phyloP scores from a whole-genome alignment of 1,140 invertebrate species.

The Cepaea nemoralis region DNA sequence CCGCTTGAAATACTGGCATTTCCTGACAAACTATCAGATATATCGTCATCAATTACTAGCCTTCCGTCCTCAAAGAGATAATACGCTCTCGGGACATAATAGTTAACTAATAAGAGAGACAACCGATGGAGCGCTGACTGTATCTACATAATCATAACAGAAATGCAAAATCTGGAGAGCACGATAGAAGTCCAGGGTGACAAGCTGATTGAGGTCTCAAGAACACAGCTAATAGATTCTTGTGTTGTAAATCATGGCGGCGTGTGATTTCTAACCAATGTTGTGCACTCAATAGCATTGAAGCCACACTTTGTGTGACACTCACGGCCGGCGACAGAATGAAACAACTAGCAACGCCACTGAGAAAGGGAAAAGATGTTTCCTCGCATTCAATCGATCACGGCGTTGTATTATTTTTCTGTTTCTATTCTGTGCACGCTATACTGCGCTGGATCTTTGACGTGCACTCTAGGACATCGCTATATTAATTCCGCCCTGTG shows the following conservation, averaged over 20 bases:
- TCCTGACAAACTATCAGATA: too few relatives aligned
- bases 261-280: constrained; percentile 6
- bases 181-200: background rate
- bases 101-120: too few relatives aligned
- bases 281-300: background rate
- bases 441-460: background rate
- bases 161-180: background rate
- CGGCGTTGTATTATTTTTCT: background rate
- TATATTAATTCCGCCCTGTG: constrained; percentile 8
- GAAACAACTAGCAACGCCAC: background rate
- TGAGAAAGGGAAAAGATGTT: constrained; percentile 20
- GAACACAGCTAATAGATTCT: background rate
- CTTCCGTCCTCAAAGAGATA: too few relatives aligned
- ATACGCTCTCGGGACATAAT: too few relatives aligned
- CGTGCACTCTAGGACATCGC: constrained; percentile 8
- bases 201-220: background rate
- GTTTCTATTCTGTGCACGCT: background rate
- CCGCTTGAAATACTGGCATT: too few relatives aligned
- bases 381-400: background rate
- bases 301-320: background rate
- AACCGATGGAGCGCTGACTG: too few relatives aligned
- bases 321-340: background rate
- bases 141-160: too few relatives aligned
- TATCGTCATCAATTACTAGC: too few relatives aligned
- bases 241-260: background rate